A percentile compares a stretch with the other conserved stretches of the same genome.
Conservation (phyloP, 2,113 vertebrate species). For the Xenotilapia flavipinnis region DNA sequence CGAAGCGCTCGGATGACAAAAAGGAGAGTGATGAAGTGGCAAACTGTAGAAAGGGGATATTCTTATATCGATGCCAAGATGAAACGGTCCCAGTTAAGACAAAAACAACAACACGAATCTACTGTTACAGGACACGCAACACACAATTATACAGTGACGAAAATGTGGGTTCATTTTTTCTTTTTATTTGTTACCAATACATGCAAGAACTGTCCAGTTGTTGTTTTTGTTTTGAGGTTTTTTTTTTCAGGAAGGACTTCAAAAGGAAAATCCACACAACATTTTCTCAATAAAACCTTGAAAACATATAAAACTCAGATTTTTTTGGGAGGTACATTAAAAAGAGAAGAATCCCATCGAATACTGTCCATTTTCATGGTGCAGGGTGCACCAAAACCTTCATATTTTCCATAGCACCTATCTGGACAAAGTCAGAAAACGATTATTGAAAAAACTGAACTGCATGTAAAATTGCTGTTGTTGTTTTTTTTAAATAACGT, state of each 20-base stretch:
- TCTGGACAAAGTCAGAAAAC: not conserved
- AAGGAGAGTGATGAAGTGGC: not conserved
- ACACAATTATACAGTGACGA: not conserved
- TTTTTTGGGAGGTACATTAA: not conserved
- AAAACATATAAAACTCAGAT: not conserved
- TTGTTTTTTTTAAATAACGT: accelerated
- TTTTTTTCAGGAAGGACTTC: not conserved
- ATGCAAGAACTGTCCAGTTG: not conserved
- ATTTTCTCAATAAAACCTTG: not conserved
- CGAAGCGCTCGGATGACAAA: not conserved
- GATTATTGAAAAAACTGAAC: not conserved
- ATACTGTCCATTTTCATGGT: not conserved
- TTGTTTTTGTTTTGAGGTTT: not conserved
- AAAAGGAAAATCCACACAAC: not conserved
- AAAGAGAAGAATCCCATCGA: not conserved
- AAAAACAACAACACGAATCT: not conserved
- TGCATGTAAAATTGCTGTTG: not conserved
- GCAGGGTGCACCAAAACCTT: not conserved
- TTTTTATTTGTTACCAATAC: conserved; percentile 12
- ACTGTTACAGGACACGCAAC: not conserved
- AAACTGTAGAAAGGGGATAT: conserved; percentile 3
- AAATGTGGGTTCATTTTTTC: not conserved
- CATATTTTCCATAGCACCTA: not conserved
- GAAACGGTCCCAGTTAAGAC: not conserved
- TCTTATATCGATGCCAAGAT: not conserved